Conservation (phyloP, 1,140 invertebrate species). For the Chionoecetes opilio region DNA sequence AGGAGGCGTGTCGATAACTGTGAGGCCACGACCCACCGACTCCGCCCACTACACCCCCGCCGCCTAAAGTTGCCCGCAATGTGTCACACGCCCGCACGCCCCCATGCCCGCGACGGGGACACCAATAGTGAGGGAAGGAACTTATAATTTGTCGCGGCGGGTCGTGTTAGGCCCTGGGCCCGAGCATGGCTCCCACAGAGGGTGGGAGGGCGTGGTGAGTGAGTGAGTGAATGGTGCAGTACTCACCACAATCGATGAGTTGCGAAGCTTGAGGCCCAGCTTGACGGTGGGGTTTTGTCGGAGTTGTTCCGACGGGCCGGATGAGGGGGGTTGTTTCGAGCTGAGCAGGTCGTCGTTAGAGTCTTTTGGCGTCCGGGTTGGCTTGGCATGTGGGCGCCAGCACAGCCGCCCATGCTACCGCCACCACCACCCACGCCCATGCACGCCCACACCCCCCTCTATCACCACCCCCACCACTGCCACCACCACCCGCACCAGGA, state of each 20-base stretch:
- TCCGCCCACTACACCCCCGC: not conserved
- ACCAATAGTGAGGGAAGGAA: too few species aligned
- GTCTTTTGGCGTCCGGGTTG: constrained; percentile 71
- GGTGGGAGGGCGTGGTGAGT: not conserved
- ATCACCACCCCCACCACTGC: constrained; percentile 35
- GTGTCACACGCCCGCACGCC: not conserved
- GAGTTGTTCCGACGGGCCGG: constrained; percentile 76
- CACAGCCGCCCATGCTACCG: constrained; percentile 62
- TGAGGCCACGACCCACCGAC: not conserved
- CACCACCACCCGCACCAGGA: constrained; percentile 16
- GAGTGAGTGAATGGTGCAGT: too few species aligned
- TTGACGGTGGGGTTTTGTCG: constrained; percentile 75
- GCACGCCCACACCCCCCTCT: constrained; percentile 54
- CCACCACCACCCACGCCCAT: constrained; percentile 62
- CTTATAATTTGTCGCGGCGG: not conserved
- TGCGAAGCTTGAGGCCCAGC: constrained; percentile 72
- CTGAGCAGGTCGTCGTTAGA: constrained; percentile 73
- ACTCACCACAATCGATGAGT: constrained; percentile 73
- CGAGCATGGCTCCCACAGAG: too few species aligned
- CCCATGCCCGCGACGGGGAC: not conserved
- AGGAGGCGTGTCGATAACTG: constrained; percentile 25
- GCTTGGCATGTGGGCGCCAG: constrained; percentile 72
- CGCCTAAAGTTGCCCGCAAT: constrained; percentile 14
- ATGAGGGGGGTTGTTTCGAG: constrained; percentile 72
- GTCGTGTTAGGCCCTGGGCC: not conserved